Conservation (phyloP, 1,140 invertebrate species). For the Doryteuthis pealeii region DNA sequence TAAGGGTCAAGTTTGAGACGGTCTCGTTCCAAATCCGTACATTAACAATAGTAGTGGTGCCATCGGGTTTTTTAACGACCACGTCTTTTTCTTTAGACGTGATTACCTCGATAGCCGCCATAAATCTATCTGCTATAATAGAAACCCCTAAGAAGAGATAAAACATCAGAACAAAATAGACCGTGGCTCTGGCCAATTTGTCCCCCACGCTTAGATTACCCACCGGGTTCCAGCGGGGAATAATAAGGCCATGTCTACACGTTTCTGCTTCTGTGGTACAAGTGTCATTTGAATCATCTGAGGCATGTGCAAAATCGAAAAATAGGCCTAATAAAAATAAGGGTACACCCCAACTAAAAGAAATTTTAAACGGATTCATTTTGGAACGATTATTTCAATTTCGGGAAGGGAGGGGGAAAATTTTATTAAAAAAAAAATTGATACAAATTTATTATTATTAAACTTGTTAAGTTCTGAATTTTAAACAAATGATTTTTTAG, state of each 20-base stretch:
- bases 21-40: slow-evolving; percentile 87
- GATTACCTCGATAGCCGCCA: slow-evolving; percentile 99
- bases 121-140: slow-evolving; percentile 97
- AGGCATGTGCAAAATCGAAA: slow-evolving; percentile 8
- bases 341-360: slow-evolving; percentile 3
- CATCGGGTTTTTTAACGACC: slow-evolving; percentile 75
- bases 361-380: neutral
- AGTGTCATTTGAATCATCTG: neutral
- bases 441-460: neutral
- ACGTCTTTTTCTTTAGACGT: slow-evolving; percentile 95
- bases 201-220: slow-evolving; percentile 70
- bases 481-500: too few species aligned
- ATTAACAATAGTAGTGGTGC: slow-evolving; percentile 83
- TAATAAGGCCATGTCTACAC: slow-evolving; percentile 53
- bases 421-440: neutral
- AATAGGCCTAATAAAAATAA: slow-evolving; percentile 18
- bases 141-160: slow-evolving; percentile 99
- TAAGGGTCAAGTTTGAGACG: slow-evolving; percentile 96
- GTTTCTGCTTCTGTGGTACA: slow-evolving; percentile 29
- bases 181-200: slow-evolving; percentile 75
- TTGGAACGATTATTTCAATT: neutral
- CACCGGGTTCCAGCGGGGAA: slow-evolving; percentile 67
- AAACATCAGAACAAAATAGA: slow-evolving; percentile 86
- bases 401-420: neutral
- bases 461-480: too few species aligned